phyloP scores from a whole-genome alignment of 2,113 vertebrate genomes.

The zebrafish (Danio rerio) region GRCz12tu NC_133189.1:42187001-42187500 shows the following conservation, averaged over 20 bases:
- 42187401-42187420: constrained; percentile 44
- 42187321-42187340: not conserved
- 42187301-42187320: constrained; percentile 44
- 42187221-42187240: not conserved
- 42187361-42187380: constrained; percentile 46
- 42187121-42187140: not conserved
- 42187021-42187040: constrained; percentile 28
- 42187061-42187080: constrained; percentile 32
- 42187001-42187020: constrained; percentile 18
- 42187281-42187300: constrained; percentile 17
- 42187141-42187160: not conserved
- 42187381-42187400: not conserved
- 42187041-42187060: constrained; percentile 11
- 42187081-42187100: not conserved
- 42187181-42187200: not conserved
- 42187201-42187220: not conserved
- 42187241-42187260: not conserved
- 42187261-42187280: not conserved
- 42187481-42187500: constrained; percentile 33
- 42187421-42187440: constrained; percentile 45
- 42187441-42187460: constrained; percentile 46
- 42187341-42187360: not conserved
- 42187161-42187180: not conserved
- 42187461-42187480: constrained; percentile 44
- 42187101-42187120: not conserved